phyloP scores from a whole-genome alignment of 2,797 vertebrate species.

The Galago senegalensis region DNA sequence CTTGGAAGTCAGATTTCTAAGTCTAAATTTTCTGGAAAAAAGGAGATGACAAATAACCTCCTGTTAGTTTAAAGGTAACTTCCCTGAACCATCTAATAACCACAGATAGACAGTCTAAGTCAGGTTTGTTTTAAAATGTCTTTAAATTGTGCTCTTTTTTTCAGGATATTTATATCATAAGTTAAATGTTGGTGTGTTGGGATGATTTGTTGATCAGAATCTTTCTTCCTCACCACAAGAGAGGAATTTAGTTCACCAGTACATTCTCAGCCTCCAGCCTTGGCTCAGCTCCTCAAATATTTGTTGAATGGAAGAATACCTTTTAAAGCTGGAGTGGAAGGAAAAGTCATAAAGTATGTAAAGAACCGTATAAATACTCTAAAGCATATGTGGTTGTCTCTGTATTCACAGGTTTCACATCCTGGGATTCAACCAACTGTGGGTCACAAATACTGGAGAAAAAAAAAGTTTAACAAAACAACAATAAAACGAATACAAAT shows the following conservation, averaged over 20 bases:
- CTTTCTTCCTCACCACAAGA: neutral
- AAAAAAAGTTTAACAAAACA: neutral
- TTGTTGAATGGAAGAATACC: neutral
- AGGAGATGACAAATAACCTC: neutral
- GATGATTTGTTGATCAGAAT: neutral
- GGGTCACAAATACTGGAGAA: neutral
- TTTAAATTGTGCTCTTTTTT: neutral
- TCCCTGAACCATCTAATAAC: neutral
- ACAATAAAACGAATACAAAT: neutral
- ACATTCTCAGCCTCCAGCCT: neutral
- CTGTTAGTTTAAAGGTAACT: neutral
- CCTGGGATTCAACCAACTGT: neutral
- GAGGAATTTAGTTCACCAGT: neutral
- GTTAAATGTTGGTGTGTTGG: neutral
- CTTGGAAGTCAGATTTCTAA: slow-evolving; percentile 24
- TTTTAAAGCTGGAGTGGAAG: neutral
- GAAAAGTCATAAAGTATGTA: neutral
- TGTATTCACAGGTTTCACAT: no score
- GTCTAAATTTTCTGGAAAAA: neutral
- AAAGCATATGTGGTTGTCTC: neutral
- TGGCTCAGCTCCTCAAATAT: neutral
- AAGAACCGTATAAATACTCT: neutral
- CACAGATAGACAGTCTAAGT: neutral
- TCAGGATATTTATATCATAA: neutral
- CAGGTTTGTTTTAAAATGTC: neutral